phyloP scores from a whole-genome alignment of 2,888 invertebrate genomes.

The Drosophila falleni region DNA sequence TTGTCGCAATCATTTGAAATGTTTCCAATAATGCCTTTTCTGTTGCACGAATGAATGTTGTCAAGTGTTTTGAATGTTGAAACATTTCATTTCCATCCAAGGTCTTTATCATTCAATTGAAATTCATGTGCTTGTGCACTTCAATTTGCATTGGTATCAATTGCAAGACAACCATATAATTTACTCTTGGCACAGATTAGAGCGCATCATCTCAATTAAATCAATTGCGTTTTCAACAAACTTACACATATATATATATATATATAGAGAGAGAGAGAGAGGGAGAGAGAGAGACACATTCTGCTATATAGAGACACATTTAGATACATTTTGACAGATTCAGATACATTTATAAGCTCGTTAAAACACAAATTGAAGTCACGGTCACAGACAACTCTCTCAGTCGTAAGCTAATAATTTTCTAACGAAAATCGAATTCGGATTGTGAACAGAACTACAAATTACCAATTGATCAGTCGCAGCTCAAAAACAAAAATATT shows the following conservation, averaged over 20 bases:
- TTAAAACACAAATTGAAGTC: constrained; percentile 15
- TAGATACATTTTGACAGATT: constrained; percentile 16
- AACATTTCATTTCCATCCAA: constrained; percentile 20
- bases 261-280: too few species aligned
- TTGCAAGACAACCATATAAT: constrained; percentile 41
- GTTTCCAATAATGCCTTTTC: constrained; percentile 12
- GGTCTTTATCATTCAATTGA: constrained; percentile 20
- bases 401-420: constrained; percentile 9
- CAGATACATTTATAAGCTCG: constrained; percentile 27
- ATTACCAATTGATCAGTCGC: constrained; percentile 3
- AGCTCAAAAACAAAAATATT: too few species aligned
- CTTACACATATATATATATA: constrained; percentile 11
- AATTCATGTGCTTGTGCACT: constrained; percentile 43
- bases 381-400: constrained; percentile 2
- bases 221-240: constrained; percentile 57
- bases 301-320: not conserved
- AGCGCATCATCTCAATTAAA: constrained; percentile 69
- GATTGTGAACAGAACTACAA: not conserved
- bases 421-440: not conserved
- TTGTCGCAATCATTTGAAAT: constrained; percentile 15
- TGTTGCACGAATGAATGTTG: constrained; percentile 14
- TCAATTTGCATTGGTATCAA: constrained; percentile 62
- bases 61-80: constrained; percentile 30
- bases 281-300: too few species aligned
- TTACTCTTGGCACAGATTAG: constrained; percentile 45